Evolutionary conservation across 2,113 vertebrate genomes (phyloP), one percentile per base, ranked within the genome.

Genomic region (Rhinolophus sinicus): DNA sequence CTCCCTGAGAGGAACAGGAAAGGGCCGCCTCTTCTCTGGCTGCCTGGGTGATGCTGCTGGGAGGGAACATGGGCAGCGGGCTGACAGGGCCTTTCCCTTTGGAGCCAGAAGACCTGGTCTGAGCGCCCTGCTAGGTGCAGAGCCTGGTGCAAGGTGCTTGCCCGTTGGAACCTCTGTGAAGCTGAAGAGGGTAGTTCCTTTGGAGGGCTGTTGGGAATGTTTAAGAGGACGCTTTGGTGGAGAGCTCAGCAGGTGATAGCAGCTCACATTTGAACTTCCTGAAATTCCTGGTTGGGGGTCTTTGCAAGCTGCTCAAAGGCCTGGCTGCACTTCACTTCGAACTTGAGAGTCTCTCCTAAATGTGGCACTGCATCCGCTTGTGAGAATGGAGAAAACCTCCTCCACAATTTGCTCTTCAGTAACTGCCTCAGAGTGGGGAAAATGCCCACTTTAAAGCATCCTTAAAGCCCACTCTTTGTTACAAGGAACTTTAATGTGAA

Each of bases 1-100:
- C 12, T 19, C 6, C 0, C 16, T 11, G 5, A 26, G 52, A 50
- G 22, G 38, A 6, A 2, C 0, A 0, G 22, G 30, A 6, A 0
- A 8, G 33, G 50, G 30, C 18, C 10, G 88, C 22, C 28, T 64
- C 80, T 62, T 69, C 60, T 69, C 18, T 28, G 80, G 65, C 58
- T 28, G 14, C 16, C 2, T 18, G 10, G 5, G 2, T 0, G 5
- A 35, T 35, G 76, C 22, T 33, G 16, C 62, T 3, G 11, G 54
- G 33, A 54, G 33, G 40, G 52, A 35, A 18, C 6, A 3, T 12
- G 65, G n/a, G 54, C 19, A 28, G 11, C n/a, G 24, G 21, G 28
- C 28, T 1, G 2, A 19, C 33, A 28, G 4, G 30, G 56, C 1
- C 38, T 95, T 72, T 3, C 35, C 30, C 30, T 72, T 6, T 9